Evolutionary conservation across 2,797 vertebrate genomes (phyloP).

Genomic region (Nannoperca australis): DNA sequence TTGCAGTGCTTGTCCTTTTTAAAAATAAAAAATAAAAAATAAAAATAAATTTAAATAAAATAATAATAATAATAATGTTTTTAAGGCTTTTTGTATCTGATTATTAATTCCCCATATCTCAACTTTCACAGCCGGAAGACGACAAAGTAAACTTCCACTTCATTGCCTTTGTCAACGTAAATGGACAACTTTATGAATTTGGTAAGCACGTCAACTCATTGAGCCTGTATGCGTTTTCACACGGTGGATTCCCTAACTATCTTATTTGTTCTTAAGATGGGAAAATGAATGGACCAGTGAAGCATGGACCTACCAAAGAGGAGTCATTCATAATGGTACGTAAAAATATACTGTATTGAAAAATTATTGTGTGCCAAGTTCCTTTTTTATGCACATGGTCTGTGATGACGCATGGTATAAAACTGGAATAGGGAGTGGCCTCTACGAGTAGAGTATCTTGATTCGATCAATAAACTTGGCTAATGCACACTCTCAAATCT

Average conservation of each 20-base stretch:
- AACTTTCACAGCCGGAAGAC: conserved; percentile 86
- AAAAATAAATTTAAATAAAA: too few relatives aligned
- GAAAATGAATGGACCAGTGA: conserved; percentile 90
- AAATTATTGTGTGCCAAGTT: too few relatives aligned
- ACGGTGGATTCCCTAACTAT: not conserved
- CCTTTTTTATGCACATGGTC: not conserved
- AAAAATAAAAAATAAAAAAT: too few relatives aligned
- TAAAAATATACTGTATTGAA: not conserved
- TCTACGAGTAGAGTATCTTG: not conserved
- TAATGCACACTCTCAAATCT: not conserved
- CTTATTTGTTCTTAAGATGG: conserved; percentile 87
- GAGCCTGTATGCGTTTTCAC: not conserved
- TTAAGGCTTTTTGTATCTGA: not conserved
- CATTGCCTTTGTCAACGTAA: conserved; percentile 92
- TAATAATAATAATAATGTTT: too few relatives aligned
- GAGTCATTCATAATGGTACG: conserved; percentile 89
- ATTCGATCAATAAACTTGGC: conserved; percentile 31
- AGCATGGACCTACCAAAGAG: conserved; percentile 90
- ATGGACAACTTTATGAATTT: conserved; percentile 93
- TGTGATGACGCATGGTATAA: conserved; percentile 32
- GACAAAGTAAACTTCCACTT: conserved; percentile 96
- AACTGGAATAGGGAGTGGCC: conserved; percentile 13
- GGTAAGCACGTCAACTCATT: conserved; percentile 83
- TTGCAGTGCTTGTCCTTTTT: not conserved
- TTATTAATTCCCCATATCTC: not conserved